Evolutionary conservation across 2,888 invertebrate genomes (phyloP).

Genomic region (Drosophila rellima): DNA sequence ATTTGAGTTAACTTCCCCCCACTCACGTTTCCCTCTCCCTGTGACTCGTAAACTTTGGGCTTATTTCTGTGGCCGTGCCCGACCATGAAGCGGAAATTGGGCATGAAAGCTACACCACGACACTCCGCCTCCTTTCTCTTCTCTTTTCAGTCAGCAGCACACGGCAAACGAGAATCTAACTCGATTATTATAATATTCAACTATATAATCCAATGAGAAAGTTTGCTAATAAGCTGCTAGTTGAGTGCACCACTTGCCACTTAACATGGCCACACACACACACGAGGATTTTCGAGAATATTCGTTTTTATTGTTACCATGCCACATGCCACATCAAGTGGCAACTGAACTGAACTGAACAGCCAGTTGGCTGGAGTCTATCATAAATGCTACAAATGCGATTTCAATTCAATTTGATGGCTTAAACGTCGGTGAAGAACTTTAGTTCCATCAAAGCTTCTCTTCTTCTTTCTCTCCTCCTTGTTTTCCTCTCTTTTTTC

Average conservation of each 20-base stretch:
- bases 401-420: conserved; percentile 36
- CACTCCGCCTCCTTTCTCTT: background rate
- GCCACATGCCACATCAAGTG: conserved; percentile 23
- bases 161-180: conserved; percentile 64
- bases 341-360: conserved; percentile 1
- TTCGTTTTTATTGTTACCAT: conserved; percentile 41
- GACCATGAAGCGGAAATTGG: conserved; percentile 71
- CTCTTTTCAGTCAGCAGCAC: background rate
- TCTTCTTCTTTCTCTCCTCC: background rate
- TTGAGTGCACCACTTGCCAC: conserved; percentile 64
- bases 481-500: background rate
- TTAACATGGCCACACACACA: conserved; percentile 30
- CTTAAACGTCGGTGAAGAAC: background rate
- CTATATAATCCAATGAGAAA: conserved; percentile 78
- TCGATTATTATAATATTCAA: conserved; percentile 79
- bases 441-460: background rate
- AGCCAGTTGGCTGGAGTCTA: conserved; percentile 14
- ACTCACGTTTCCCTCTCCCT: background rate
- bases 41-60: conserved; percentile 68
- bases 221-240: conserved; percentile 79
- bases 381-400: conserved; percentile 38
- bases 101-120: conserved; percentile 63
- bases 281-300: conserved; percentile 23
- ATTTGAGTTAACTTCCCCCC: background rate
- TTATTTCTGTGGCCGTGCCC: conserved; percentile 66